These are phyloP conservation scores for Brenthis hecate DNA, from an alignment of 2,888 invertebrate species.

Conservation along the genomic window DNA sequence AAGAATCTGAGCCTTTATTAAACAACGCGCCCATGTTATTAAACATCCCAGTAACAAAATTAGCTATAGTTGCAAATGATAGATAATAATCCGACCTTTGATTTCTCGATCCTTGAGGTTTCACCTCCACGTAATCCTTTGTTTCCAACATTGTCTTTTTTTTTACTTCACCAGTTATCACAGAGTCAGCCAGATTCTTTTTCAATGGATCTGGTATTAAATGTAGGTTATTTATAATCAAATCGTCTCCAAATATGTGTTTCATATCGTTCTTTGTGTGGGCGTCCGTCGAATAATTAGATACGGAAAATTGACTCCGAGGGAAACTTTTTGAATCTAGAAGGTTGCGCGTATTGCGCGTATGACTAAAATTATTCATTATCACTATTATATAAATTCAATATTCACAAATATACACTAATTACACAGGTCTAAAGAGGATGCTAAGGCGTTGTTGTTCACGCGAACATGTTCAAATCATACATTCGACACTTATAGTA, in stretches of 20 bases:
- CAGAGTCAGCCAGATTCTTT: conserved; percentile 70
- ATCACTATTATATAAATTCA: conserved; percentile 46
- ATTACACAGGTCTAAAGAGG: conserved; percentile 50
- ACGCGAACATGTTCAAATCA: conserved; percentile 51
- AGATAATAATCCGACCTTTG: conserved; percentile 47
- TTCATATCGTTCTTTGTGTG: conserved; percentile 54
- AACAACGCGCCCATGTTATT: conserved; percentile 65
- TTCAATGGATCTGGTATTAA: conserved; percentile 65
- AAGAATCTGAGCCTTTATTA: conserved; percentile 53
- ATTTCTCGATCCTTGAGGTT: conserved; percentile 36
- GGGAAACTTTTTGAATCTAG: conserved; percentile 47
- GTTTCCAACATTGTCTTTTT: conserved; percentile 39
- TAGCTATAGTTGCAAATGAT: conserved; percentile 57
- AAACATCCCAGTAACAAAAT: conserved; percentile 64
- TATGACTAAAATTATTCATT: conserved; percentile 48
- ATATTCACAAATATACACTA: conserved; percentile 49
- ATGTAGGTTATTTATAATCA: conserved; percentile 60
- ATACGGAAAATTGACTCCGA: conserved; percentile 56
- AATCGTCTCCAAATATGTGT: conserved; percentile 53
- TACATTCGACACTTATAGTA: conserved; percentile 48
- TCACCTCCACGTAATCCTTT: conserved; percentile 34
- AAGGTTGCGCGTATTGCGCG: conserved; percentile 60
- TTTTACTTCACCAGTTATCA: conserved; percentile 49
- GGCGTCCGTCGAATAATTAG: conserved; percentile 60
- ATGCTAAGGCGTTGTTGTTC: conserved; percentile 61